Percentiles rank a stretch among this genome's conserved stretches.
Evolutionary conservation across 2,113 vertebrate species (phyloP).

Genomic region (Rhinolophus sinicus): DNA sequence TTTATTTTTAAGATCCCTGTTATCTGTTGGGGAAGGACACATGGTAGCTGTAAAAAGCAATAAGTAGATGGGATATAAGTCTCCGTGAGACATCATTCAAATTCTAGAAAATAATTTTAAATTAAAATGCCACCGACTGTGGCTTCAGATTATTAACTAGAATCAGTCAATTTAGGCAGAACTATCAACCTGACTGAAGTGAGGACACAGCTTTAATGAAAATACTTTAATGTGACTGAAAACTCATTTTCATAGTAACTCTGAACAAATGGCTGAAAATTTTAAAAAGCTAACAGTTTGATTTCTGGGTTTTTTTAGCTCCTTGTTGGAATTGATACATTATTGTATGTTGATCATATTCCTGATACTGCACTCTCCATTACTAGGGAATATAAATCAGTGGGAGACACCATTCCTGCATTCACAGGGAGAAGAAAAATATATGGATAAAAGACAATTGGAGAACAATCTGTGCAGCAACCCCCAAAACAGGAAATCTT

Average conservation of each 20-base stretch:
- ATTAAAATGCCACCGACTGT: slow-evolving; percentile 49
- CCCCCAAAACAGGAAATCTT: background rate
- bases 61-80: background rate
- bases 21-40: background rate
- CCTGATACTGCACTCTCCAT: background rate
- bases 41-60: background rate
- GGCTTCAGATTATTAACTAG: slow-evolving; percentile 1
- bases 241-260: slow-evolving; percentile 18
- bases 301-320: slow-evolving; percentile 44
- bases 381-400: background rate
- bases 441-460: background rate
- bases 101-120: slow-evolving; percentile 57
- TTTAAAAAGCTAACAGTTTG: background rate
- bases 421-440: background rate
- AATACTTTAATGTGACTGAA: background rate
- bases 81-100: slow-evolving; percentile 4
- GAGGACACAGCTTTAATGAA: slow-evolving; percentile 54
- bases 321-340: background rate
- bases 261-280: background rate
- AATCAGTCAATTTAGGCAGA: slow-evolving; percentile 43
- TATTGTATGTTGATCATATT: background rate
- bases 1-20: background rate
- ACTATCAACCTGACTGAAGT: slow-evolving; percentile 41
- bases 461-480: background rate
- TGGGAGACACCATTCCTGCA: background rate